Conservation (phyloP, 2,113 vertebrate genomes). For the Brachypodius melanocephalos region DNA sequence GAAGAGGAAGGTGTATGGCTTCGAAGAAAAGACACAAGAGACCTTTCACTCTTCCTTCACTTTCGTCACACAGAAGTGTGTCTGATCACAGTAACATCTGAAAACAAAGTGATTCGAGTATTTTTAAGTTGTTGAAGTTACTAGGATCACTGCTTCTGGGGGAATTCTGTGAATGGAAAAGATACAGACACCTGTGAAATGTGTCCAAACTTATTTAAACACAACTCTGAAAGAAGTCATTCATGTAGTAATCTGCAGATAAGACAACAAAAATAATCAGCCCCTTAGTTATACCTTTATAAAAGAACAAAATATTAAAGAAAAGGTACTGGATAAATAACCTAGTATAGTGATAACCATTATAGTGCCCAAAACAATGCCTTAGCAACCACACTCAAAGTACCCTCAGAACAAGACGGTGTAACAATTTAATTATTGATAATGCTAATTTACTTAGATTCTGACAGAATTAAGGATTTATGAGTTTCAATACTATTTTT, state of each 20-base stretch:
- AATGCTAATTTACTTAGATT: neutral
- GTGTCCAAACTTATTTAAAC: neutral
- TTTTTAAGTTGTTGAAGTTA: neutral
- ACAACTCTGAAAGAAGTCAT: neutral
- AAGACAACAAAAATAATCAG: neutral
- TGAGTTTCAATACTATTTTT: neutral
- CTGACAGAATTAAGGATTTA: neutral
- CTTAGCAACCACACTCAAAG: neutral
- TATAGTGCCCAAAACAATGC: neutral
- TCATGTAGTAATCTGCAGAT: neutral
- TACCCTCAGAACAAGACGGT: neutral
- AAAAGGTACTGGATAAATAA: neutral
- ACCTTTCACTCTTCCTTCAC: neutral
- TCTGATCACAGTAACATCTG: neutral
- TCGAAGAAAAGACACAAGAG: neutral
- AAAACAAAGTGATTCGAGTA: neutral
- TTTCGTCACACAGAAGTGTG: neutral
- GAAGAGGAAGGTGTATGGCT: neutral
- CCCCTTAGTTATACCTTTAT: neutral
- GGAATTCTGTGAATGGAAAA: constrained; percentile 22
- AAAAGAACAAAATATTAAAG: neutral
- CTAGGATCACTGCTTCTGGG: neutral
- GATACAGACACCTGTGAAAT: neutral
- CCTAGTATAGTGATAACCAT: neutral
- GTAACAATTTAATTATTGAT: neutral